Evolutionary conservation across 2,113 vertebrate species (phyloP), one percentile per base, ranked within the genome.

Genomic region (Trinectes maculatus): DNA sequence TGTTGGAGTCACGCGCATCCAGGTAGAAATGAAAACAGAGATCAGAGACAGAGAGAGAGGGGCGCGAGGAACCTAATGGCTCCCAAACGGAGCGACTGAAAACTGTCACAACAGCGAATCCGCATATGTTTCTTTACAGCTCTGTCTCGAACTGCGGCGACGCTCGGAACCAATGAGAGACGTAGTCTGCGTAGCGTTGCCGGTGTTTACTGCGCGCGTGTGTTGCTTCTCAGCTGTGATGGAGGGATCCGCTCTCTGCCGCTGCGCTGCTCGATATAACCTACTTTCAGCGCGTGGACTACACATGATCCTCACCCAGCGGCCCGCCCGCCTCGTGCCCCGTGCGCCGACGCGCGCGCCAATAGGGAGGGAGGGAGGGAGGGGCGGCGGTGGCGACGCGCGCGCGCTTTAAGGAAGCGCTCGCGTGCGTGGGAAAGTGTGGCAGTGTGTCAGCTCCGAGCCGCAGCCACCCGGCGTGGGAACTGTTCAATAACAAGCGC

Each of bases 371-470:
- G n/a, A n/a, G n/a, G n/a, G n/a, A n/a, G n/a, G n/a, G n/a, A n/a
- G n/a, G n/a, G n/a, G n/a, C n/a, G n/a, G n/a, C n/a, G n/a, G n/a
- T n/a, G n/a, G n/a, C n/a, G n/a, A n/a, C n/a, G n/a, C 59, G 58
- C 85, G 77, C 87, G 85, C 87, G 87, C 85, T 83, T 85, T 72
- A 79, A 87, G 77, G 63, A 82, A 52, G 61, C 55, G 66, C 75
- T 74, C 74, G 85, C 86, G 85, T 85, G 88, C 85, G 89, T 92
- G 92, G 85, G 91, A 91, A 91, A 91, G 86, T 90, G 89, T 92
- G 92, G 90, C 89, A 91, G 92, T 91, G 82, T 92, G 91, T 92
- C 91, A 91, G 77, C 77, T 67, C 5, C 43, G 68, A 67, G 51
- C 13, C 62, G 46, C 74, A 24, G 79, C n/a, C 55, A 25, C 21